Evolutionary conservation across 2,113 vertebrate genomes (phyloP).

Genomic region (Puntigrus tetrazona): DNA sequence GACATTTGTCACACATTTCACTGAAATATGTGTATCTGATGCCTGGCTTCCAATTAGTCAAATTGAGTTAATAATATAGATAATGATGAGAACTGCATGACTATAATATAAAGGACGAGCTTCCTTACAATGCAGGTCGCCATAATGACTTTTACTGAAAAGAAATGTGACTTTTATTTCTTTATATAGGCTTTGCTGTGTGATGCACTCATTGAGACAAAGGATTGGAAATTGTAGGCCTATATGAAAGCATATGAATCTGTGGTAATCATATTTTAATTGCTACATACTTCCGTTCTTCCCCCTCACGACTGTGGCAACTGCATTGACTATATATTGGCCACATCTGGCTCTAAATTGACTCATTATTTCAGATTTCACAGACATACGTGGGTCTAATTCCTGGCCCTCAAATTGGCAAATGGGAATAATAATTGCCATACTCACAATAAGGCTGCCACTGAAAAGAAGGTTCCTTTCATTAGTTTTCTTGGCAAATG

Average conservation of each 20-base stretch:
- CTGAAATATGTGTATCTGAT: neutral
- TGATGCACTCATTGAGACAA: neutral
- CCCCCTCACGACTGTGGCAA: too few species aligned
- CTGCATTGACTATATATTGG: too few species aligned
- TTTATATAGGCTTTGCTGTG: neutral
- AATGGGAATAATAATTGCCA: too few species aligned
- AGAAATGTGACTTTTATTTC: neutral
- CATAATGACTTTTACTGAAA: neutral
- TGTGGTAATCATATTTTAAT: too few species aligned
- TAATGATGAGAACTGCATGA: neutral
- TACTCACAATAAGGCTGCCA: too few species aligned
- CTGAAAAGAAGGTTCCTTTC: neutral
- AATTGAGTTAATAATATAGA: neutral
- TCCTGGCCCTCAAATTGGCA: neutral
- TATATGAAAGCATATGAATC: too few species aligned
- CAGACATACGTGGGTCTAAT: neutral
- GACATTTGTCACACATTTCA: neutral
- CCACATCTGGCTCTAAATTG: neutral
- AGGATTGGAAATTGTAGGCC: neutral
- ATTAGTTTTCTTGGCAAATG: neutral
- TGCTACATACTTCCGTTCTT: too few species aligned
- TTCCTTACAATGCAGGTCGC: neutral
- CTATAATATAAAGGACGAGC: neutral
- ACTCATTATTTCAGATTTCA: neutral
- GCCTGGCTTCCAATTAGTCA: neutral